These are phyloP conservation scores for Esox lucius DNA, from an alignment of 2,797 vertebrate species.

Conservation along the genomic window DNA sequence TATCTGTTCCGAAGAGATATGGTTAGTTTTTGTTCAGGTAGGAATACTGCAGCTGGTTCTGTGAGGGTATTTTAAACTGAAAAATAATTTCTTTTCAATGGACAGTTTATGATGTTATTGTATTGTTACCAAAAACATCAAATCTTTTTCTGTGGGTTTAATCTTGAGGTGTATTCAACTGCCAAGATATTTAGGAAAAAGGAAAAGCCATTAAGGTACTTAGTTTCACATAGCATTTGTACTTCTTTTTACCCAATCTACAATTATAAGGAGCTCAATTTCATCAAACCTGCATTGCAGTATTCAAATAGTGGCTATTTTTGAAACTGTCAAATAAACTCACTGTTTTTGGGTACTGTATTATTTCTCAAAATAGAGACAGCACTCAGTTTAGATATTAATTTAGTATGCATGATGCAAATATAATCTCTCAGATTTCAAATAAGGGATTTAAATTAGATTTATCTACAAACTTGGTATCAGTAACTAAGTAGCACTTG, in stretches of 20 bases:
- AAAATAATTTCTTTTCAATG: conserved; percentile 26
- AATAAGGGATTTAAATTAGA: not conserved
- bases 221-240: not conserved
- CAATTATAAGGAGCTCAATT: not conserved
- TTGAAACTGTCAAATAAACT: too few relatives aligned
- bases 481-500: not conserved
- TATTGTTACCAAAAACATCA: conserved; percentile 16
- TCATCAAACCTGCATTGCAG: too few relatives aligned
- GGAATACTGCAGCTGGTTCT: conserved; percentile 68
- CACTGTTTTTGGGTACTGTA: too few relatives aligned
- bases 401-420: not conserved
- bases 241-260: not conserved
- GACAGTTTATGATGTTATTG: conserved; percentile 27
- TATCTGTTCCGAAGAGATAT: conserved; percentile 20
- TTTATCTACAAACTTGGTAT: not conserved
- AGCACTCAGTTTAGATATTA: not conserved
- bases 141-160: conserved; percentile 6
- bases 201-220: conserved; percentile 4
- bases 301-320: not conserved
- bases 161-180: not conserved
- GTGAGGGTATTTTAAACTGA: conserved; percentile 59
- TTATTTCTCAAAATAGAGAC: not conserved
- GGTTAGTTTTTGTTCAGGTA: conserved; percentile 26
- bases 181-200: conserved; percentile 11
- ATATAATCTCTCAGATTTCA: not conserved